Evolutionary conservation across 2,888 invertebrate genomes (phyloP), one percentile per base, ranked within the genome.

Genomic region (Mythimna ferrago): DNA sequence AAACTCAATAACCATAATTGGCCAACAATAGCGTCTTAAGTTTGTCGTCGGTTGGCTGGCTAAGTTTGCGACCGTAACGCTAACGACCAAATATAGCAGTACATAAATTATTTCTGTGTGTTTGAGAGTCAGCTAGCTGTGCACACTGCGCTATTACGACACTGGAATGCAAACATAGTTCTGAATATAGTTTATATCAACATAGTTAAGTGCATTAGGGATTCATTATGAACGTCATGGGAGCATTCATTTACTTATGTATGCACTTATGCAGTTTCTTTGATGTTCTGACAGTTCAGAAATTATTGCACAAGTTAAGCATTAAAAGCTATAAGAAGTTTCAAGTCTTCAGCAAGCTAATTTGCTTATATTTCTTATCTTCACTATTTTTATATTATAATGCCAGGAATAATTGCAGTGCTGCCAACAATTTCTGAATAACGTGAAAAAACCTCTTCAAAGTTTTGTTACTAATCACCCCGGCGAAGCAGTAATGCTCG

Each of bases 51-150:
- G 64, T 48, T 53, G 48, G 54, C 54, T 54, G 21, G 53, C 48
- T 58, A 67, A 67, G 70, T 70, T 73, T 66, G 66, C 66, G 58
- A 61, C 66, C 71, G 66, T 67, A 64, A 71, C 38, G 38, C 38
- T 38, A 38, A 38, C 56, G 35, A 41, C 65, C 67, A 71, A 75
- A 73, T 70, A 73, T 51, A 73, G 57, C 41, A 58, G 63, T 60
- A 80, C 71, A 78, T 80, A 80, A 74, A 84, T 83, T 78, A 83
- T 78, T 60, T 56, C 58, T 51, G 68, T 81, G 54, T 83, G 68
- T 71, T 72, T 64, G 63, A 53, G 62, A 76, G 71, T 38, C 63
- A 51, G 41, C 69, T 62, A 26, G 38, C 48, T 16, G n/a, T 6
- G 35, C 51, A 41, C 35, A 60, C 32, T 5, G 32, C 38, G 51